Base-by-base conservation (phyloP, 1,140 invertebrate species). In the Sitodiplosis mosellana region DNA sequence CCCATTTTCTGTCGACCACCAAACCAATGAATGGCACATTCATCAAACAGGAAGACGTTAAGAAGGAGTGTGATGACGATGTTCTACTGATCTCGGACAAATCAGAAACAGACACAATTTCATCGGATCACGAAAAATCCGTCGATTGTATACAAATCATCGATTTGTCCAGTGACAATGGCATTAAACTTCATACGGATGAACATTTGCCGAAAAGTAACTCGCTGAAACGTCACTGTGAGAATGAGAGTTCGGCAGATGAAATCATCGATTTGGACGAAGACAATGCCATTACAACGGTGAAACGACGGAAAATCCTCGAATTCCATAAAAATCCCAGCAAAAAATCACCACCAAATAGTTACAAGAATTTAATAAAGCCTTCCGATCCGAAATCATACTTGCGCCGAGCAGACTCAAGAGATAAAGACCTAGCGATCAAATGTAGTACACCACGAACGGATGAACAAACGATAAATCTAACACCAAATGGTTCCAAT, bases 41-140 rank as follows among this genome's bases (percentile, higher is more conserved):
- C 56, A 64, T 64, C 50, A 65, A 66, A 56, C 55, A 60, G 27
- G 63, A 66, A 42, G 56, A 63, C 54, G 63, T 61, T 49, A 67
- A 67, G 57, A 63, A 55, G 17, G 62, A 66, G 51, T 55, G 56
- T 21, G 63, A 66, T 17, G 55, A 60, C 12, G 64, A 68, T 37
- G 46, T 49, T 44, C 47, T 49, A 20, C 27, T 55, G 21, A 18
- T 18, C 18, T n/a, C 14, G 6, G 33, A 37, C n/a, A 21, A 33
- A 41, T 38, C 22, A 17, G 47, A 48, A 48, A 7, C 38, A 14
- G 12, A 10, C 20, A 41, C 38, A n/a, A 33, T 18, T 38, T 11
- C 22, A 49, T 33, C 14, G 27, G 52, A n/a, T 45, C 43, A 27
- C 10, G 27, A 27, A 5, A 10, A 27, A 27, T n/a, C 27, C 3